Conservation (phyloP, 30 jellyfish, hydroid and myxozoan species). For the Aurelia aurita complex sp. Pacific region DNA sequence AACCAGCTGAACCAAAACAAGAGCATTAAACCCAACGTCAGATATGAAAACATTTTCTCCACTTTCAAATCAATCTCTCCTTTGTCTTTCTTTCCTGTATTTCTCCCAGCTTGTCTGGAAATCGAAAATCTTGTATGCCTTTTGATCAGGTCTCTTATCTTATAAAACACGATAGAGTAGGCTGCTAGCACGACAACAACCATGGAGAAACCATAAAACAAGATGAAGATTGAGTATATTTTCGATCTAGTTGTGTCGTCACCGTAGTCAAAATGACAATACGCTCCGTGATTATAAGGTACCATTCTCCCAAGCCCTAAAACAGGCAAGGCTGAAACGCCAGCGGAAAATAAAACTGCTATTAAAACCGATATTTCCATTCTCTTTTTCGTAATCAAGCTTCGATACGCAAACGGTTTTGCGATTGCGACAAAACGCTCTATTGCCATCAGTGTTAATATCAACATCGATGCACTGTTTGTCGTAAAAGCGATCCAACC, state of each 20-base stretch:
- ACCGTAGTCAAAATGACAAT: conserved; percentile 83
- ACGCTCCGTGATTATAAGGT: conserved; percentile 85
- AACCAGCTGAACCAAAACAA: conserved; percentile 96
- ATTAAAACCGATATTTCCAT: conserved; percentile 47
- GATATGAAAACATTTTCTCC: conserved; percentile 84
- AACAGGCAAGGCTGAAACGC: conserved; percentile 75
- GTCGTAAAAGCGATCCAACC: conserved; percentile 94
- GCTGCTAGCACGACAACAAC: conserved; percentile 68
- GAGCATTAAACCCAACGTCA: conserved; percentile 84
- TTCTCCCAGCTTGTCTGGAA: conserved; percentile 6
- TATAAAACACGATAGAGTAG: conserved; percentile 78
- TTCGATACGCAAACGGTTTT: conserved; percentile 78
- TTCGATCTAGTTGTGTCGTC: conserved; percentile 21
- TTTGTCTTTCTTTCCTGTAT: conserved; percentile 16
- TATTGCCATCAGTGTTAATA: conserved; percentile 81
- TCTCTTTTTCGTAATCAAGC: conserved; percentile 69
- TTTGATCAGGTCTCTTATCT: conserved; percentile 74
- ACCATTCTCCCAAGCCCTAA: conserved; percentile 79
- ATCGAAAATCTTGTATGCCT: conserved; percentile 78
- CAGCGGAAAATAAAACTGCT: conserved; percentile 61
- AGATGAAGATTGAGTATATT: conserved; percentile 66
- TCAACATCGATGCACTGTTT: conserved; percentile 89
- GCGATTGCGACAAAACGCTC: conserved; percentile 87
- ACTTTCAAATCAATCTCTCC: conserved; percentile 74
- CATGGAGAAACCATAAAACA: conserved; percentile 72